These are phyloP conservation scores for Aphodius granarius DNA, from an alignment of 2,888 invertebrate species.

Conservation along the genomic window DNA sequence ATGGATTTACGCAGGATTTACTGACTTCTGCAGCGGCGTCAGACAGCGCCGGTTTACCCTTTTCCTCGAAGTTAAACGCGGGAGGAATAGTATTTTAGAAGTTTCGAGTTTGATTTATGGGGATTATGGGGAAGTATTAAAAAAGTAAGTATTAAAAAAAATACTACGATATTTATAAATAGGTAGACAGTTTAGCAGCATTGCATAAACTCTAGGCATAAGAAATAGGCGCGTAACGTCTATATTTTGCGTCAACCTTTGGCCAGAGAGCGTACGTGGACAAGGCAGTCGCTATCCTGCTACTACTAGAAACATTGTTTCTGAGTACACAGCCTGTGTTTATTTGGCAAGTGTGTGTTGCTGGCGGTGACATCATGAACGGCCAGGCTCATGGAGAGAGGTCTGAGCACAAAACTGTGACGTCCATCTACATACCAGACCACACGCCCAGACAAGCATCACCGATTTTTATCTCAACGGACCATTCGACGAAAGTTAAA, in stretches of 20 bases:
- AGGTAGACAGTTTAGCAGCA: neutral
- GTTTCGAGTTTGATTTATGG: neutral
- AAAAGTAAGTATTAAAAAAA: too few relatives aligned
- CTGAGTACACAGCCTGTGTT: neutral
- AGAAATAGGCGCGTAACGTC: neutral
- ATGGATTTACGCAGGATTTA: neutral
- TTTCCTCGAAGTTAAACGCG: neutral
- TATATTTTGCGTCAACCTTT: neutral
- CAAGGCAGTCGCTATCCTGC: neutral
- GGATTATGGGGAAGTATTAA: too few relatives aligned
- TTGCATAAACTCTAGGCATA: neutral
- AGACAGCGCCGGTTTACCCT: neutral
- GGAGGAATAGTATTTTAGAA: neutral
- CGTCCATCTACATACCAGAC: neutral
- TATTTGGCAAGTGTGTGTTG: neutral
- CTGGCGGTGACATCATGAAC: neutral
- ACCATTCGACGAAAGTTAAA: neutral
- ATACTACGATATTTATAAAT: neutral
- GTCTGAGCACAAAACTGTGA: neutral
- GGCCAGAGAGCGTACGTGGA: neutral
- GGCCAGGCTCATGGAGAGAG: neutral
- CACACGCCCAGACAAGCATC: neutral
- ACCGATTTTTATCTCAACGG: neutral
- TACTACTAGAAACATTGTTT: neutral
- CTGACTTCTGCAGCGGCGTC: neutral